Conservation (phyloP, 2,113 vertebrate genomes). For the Chaetodon trifascialis region DNA sequence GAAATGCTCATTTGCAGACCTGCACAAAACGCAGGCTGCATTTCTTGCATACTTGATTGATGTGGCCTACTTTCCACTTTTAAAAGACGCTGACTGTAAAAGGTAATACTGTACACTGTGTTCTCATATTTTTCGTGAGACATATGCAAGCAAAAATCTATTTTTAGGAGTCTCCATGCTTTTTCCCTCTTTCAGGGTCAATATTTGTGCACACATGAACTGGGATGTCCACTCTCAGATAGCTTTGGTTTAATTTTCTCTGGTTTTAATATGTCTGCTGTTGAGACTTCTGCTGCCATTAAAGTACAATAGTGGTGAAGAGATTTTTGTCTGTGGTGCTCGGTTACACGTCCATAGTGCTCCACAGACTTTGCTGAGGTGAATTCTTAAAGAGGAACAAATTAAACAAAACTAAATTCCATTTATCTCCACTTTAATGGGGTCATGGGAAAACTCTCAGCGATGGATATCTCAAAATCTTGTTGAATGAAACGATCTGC, state of each 20-base stretch:
- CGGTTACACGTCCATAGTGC: background rate
- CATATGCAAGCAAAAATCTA: background rate
- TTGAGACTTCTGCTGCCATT: background rate
- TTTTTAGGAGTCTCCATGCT: background rate
- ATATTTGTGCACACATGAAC: background rate
- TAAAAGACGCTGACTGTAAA: background rate
- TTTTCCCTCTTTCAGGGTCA: background rate
- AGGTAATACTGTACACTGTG: background rate
- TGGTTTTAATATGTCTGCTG: constrained; percentile 8
- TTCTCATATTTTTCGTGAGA: background rate
- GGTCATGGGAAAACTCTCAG: background rate
- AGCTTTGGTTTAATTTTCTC: background rate
- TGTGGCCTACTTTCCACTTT: background rate
- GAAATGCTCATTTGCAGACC: background rate
- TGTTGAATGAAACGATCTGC: background rate
- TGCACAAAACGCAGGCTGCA: background rate
- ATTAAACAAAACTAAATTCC: background rate
- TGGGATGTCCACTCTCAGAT: background rate
- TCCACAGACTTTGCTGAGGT: constrained; percentile 1
- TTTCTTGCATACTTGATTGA: constrained; percentile 17
- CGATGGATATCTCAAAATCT: background rate
- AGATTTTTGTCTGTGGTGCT: background rate
- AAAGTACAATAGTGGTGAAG: background rate
- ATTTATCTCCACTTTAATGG: background rate
- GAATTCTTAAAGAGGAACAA: background rate